phyloP scores from a whole-genome alignment of 2,797 vertebrate species.

The Oceanodroma leucorhoa region DNA sequence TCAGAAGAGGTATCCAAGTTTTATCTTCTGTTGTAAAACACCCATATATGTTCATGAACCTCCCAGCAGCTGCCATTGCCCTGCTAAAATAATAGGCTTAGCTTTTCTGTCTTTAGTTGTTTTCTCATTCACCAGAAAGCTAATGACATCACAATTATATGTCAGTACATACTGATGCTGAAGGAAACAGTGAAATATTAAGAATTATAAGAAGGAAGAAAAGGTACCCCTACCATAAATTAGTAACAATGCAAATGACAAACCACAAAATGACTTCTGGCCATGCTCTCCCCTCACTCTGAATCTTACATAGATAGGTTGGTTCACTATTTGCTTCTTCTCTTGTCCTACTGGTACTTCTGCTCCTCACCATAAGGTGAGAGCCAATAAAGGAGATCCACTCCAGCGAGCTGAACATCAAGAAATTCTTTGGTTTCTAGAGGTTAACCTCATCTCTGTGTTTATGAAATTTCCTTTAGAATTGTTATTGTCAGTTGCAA shows the following conservation, averaged over 20 bases:
- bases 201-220: not conserved
- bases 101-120: not conserved
- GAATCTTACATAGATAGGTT: not conserved
- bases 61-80: not conserved
- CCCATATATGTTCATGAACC: not conserved
- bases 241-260: not conserved
- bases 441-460: not conserved
- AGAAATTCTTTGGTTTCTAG: not conserved
- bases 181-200: not conserved
- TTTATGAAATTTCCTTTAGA: not conserved
- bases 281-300: fast-evolving
- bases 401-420: not conserved
- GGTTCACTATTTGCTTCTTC: not conserved
- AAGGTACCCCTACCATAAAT: not conserved
- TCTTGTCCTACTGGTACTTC: not conserved
- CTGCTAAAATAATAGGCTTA: not conserved
- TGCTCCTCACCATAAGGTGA: not conserved
- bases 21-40: not conserved
- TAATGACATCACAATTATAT: not conserved
- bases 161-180: not conserved
- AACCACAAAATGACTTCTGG: not conserved
- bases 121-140: not conserved
- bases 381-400: not conserved
- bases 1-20: not conserved
- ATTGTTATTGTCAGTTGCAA: not conserved